Evolutionary conservation across 2,888 invertebrate species (phyloP).

Genomic region (Serripes groenlandicus): DNA sequence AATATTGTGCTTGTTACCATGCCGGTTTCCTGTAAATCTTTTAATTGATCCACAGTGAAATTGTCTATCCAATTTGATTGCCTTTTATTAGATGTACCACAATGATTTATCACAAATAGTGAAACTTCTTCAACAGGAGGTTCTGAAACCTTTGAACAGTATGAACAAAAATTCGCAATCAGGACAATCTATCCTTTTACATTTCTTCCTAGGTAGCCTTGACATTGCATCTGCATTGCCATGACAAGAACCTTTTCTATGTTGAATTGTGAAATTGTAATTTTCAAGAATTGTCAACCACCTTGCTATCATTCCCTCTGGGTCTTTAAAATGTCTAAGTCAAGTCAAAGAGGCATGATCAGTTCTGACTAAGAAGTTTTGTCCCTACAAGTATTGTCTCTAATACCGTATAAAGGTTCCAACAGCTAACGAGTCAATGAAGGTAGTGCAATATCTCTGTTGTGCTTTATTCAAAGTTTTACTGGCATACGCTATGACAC

Average conservation of each 20-base stretch:
- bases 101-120: constrained; percentile 38
- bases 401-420: constrained; percentile 66
- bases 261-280: constrained; percentile 26
- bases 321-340: no score
- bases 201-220: constrained; percentile 28
- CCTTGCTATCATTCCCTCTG: constrained; percentile 48
- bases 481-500: constrained; percentile 65
- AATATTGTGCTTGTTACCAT: constrained; percentile 21
- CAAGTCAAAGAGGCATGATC: constrained; percentile 71
- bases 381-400: constrained; percentile 65
- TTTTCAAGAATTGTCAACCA: constrained; percentile 43
- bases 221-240: constrained; percentile 26
- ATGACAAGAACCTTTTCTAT: constrained; percentile 23
- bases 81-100: no score
- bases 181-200: constrained; percentile 29
- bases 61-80: constrained; percentile 25
- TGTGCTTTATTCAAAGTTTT: constrained; percentile 56
- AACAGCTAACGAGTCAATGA: constrained; percentile 62
- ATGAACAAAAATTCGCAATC: neutral
- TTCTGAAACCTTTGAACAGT: neutral
- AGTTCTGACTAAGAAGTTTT: constrained; percentile 62
- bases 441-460: constrained; percentile 61
- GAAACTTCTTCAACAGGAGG: neutral
- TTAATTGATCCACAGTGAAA: constrained; percentile 3
- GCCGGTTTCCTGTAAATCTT: no score